A percentile compares a stretch with the other conserved stretches of the same genome.
Conservation (phyloP, 2,797 vertebrate species). For the Schizothorax lantsangensis region DNA sequence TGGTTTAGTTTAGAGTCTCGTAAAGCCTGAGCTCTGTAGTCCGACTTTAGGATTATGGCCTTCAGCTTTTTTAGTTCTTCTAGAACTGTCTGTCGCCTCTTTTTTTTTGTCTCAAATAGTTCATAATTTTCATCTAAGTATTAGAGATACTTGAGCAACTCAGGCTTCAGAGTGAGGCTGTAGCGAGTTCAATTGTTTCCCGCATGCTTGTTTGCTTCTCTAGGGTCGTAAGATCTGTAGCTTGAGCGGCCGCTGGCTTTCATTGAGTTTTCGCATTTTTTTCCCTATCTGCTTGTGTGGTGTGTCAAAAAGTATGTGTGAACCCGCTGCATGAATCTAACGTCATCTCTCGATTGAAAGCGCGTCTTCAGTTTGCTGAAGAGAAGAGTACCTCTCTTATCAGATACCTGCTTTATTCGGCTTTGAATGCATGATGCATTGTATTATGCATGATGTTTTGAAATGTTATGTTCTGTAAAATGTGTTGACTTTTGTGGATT, state of each 20-base stretch:
- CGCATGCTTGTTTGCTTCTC: constrained; percentile 51
- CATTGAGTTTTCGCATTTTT: constrained; percentile 36
- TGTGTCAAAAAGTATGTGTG: constrained; percentile 36
- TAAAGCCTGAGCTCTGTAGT: constrained; percentile 64
- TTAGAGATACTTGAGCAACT: constrained; percentile 40
- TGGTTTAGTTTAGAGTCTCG: constrained; percentile 61
- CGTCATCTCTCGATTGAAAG: constrained; percentile 22
- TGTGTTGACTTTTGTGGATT: constrained; percentile 23
- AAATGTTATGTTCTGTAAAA: constrained; percentile 38
- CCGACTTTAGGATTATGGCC: constrained; percentile 42
- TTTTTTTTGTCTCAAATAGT: constrained; percentile 29
- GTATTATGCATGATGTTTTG: constrained; percentile 68
- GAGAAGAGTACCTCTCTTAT: constrained; percentile 63
- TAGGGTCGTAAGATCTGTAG: constrained; percentile 20
- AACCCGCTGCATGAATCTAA: constrained; percentile 55
- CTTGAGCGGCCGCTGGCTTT: constrained; percentile 14
- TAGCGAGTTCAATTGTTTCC: constrained; percentile 41
- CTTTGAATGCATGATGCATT: constrained; percentile 67
- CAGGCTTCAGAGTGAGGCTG: constrained; percentile 55
- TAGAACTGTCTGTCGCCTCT: not conserved
- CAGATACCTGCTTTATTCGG: constrained; percentile 53
- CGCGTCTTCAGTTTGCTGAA: constrained; percentile 4
- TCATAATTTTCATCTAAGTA: constrained; percentile 16
- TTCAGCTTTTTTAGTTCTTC: constrained; percentile 31
- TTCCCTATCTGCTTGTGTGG: constrained; percentile 42